These are phyloP conservation scores for Euproctis similis DNA, from an alignment of 2,888 invertebrate species.

Conservation along the genomic window DNA sequence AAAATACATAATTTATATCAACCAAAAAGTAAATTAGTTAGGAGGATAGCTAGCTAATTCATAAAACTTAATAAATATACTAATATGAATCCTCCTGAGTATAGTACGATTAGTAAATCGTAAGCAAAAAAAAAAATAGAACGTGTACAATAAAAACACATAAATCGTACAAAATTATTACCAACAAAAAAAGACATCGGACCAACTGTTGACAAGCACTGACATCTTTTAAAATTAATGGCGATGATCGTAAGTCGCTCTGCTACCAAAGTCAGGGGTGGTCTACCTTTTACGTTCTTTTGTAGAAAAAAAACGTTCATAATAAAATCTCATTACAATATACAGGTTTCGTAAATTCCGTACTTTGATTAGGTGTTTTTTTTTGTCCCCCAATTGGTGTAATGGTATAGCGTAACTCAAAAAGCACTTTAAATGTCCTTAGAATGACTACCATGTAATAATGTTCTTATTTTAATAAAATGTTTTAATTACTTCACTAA, in stretches of 20 bases:
- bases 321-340: constrained; percentile 3
- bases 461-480: too few relatives aligned
- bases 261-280: constrained; percentile 69
- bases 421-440: neutral
- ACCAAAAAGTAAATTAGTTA: constrained; percentile 21
- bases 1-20: constrained; percentile 14
- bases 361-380: constrained; percentile 6
- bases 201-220: constrained; percentile 67
- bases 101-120: too few relatives aligned
- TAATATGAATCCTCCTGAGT: too few relatives aligned
- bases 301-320: constrained; percentile 9
- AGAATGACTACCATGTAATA: too few relatives aligned
- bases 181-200: constrained; percentile 40
- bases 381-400: constrained; percentile 2
- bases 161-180: constrained; percentile 55
- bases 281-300: constrained; percentile 52
- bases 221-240: constrained; percentile 67
- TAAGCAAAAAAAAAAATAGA: constrained; percentile 31
- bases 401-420: constrained; percentile 25
- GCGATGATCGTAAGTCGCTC: constrained; percentile 53
- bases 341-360: constrained; percentile 16
- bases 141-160: constrained; percentile 45
- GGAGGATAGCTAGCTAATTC: constrained; percentile 20
- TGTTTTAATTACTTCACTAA: too few relatives aligned
- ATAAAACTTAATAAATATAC: constrained; percentile 13